phyloP scores from a whole-genome alignment of 2,797 vertebrate genomes.

The Calcarius lapponicus region DNA sequence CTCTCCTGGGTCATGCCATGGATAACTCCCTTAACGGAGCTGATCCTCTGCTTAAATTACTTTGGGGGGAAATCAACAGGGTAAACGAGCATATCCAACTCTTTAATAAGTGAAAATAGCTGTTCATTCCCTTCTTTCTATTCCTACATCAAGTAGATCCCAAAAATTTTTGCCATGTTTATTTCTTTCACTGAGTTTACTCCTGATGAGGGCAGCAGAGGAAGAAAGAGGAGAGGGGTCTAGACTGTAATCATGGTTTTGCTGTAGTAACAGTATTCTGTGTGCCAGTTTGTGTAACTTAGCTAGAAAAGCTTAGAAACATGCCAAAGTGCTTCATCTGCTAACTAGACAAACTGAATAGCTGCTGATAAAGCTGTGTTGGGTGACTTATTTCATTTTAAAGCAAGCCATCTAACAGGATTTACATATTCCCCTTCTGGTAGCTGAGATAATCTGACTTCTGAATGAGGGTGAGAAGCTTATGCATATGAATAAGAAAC shows the following conservation, averaged over 20 bases:
- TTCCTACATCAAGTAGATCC: background rate
- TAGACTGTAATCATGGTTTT: background rate
- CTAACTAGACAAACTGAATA: background rate
- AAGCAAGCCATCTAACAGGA: background rate
- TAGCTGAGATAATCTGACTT: slow-evolving; percentile 24
- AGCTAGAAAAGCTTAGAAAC: background rate
- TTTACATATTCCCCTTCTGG: background rate
- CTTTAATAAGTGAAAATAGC: background rate
- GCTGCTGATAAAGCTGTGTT: background rate
- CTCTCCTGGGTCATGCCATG: background rate
- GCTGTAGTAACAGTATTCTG: background rate
- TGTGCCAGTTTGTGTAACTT: background rate
- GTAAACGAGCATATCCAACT: background rate
- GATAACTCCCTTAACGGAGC: background rate
- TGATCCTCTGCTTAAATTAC: background rate
- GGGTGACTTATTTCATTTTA: background rate
- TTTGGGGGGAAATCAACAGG: background rate
- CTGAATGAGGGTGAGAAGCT: background rate
- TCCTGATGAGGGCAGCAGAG: background rate
- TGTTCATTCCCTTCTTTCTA: background rate
- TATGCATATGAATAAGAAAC: background rate
- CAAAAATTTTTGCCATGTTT: background rate
- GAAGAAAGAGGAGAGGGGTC: background rate
- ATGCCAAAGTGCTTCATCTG: background rate
- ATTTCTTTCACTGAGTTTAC: background rate